Percentiles rank a stretch among this genome's conserved stretches.
phyloP scores from a whole-genome alignment of 1,140 invertebrate genomes.

The Drosophila cardini region DNA sequence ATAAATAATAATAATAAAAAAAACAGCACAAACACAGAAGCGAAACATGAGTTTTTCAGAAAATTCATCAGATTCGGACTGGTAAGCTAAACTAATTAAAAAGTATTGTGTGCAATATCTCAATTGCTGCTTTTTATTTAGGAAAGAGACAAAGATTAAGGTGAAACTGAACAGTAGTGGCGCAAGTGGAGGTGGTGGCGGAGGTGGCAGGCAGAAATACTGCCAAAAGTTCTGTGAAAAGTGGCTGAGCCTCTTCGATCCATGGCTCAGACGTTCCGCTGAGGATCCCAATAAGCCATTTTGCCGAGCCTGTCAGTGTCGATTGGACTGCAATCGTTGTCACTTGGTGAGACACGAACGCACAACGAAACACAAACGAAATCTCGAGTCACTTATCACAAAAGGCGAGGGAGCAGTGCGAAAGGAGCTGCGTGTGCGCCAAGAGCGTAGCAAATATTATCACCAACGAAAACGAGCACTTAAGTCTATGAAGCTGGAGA shows the following conservation, averaged over 20 bases:
- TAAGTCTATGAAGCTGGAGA: constrained; percentile 18
- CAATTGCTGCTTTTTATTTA: constrained; percentile 7
- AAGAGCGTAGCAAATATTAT: constrained; percentile 79
- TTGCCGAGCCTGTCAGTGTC: constrained; percentile 74
- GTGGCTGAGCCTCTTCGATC: constrained; percentile 76
- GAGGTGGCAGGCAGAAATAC: constrained; percentile 63
- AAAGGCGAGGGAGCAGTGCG: constrained; percentile 70
- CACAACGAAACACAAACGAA: constrained; percentile 75
- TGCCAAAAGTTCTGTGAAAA: constrained; percentile 79
- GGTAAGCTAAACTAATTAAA: constrained; percentile 45
- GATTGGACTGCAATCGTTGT: constrained; percentile 79
- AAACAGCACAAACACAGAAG: constrained; percentile 85
- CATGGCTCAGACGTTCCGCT: constrained; percentile 66
- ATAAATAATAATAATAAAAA: constrained; percentile 89
- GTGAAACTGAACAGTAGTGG: constrained; percentile 42
- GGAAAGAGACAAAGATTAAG: constrained; percentile 70
- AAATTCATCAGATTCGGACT: constrained; percentile 76
- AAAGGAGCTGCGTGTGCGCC: constrained; percentile 67
- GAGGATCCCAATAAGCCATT: constrained; percentile 79
- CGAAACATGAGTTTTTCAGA: constrained; percentile 75
- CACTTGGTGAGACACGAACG: constrained; percentile 75
- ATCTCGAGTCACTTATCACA: constrained; percentile 65
- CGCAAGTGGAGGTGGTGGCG: background rate
- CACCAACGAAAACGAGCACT: constrained; percentile 57
- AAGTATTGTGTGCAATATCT: background rate